Conservation (phyloP, 1,140 invertebrate species). For the Drosophila paulistorum region DNA sequence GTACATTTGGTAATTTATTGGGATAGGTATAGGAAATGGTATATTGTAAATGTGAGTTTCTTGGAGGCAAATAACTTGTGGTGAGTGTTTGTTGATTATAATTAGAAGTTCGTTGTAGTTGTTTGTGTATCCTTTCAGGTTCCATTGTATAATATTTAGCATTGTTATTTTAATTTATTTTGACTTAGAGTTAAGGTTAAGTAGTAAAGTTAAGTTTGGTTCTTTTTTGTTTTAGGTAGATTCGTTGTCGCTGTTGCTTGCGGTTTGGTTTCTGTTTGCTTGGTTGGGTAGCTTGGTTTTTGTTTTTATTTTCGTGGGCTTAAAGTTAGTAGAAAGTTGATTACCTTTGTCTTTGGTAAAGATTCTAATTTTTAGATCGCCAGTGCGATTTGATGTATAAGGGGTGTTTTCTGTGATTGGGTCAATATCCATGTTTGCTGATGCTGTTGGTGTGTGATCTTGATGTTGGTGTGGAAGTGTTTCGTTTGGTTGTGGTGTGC, state of each 20-base stretch:
- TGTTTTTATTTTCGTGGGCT: neutral
- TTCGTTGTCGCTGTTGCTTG: constrained; percentile 1
- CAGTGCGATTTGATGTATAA: neutral
- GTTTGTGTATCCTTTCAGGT: neutral
- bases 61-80: no score
- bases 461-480: neutral
- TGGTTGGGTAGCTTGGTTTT: constrained; percentile 9
- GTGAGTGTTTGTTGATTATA: no score
- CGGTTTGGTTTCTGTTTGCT: constrained; percentile 1
- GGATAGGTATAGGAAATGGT: no score
- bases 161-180: constrained; percentile 4
- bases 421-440: neutral
- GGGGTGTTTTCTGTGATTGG: constrained; percentile 1
- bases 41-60: no score
- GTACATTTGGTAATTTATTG: no score
- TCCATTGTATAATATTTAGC: constrained; percentile 7
- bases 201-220: neutral
- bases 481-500: neutral
- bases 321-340: constrained; percentile 1
- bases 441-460: neutral
- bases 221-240: neutral
- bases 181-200: constrained; percentile 1
- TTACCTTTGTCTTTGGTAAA: neutral
- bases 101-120: no score
- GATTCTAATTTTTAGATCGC: neutral